Percentiles rank a stretch among this genome's conserved stretches.
These are phyloP conservation scores for Theristicus caerulescens DNA, from an alignment of 2,113 vertebrate genomes.

Conservation along the genomic window DNA sequence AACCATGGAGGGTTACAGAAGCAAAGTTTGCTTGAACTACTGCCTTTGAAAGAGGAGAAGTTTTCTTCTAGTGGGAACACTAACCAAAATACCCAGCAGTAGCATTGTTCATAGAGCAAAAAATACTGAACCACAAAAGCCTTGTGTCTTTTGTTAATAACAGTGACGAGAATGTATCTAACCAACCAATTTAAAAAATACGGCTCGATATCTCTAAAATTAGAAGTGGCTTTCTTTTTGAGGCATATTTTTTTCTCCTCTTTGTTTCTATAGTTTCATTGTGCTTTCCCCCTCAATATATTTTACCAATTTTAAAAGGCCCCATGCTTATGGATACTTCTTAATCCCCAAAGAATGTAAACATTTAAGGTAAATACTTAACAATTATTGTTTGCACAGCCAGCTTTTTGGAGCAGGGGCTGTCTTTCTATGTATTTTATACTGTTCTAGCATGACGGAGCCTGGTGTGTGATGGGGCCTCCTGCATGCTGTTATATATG, in stretches of 20 bases:
- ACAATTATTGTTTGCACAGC: neutral
- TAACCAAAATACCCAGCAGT: neutral
- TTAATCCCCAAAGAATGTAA: neutral
- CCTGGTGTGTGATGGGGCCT: neutral
- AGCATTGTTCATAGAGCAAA: neutral
- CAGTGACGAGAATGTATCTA: neutral
- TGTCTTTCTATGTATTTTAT: neutral
- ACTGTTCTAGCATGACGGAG: neutral
- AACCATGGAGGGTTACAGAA: neutral
- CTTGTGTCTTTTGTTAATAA: neutral
- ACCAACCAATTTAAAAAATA: neutral
- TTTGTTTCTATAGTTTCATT: neutral
- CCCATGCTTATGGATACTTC: neutral
- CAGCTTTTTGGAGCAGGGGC: neutral
- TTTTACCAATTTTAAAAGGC: neutral
- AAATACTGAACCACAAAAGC: neutral
- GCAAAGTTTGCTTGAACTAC: neutral
- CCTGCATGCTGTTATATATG: neutral
- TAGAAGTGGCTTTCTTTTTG: neutral
- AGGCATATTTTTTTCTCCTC: neutral
- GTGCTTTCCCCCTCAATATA: neutral
- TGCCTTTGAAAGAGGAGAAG: neutral
- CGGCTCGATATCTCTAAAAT: neutral
- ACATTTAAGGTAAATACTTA: neutral
- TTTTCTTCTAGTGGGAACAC: neutral